These are phyloP conservation scores for Notechis scutatus DNA, from an alignment of 2,113 vertebrate species.

Conservation along the genomic window DNA sequence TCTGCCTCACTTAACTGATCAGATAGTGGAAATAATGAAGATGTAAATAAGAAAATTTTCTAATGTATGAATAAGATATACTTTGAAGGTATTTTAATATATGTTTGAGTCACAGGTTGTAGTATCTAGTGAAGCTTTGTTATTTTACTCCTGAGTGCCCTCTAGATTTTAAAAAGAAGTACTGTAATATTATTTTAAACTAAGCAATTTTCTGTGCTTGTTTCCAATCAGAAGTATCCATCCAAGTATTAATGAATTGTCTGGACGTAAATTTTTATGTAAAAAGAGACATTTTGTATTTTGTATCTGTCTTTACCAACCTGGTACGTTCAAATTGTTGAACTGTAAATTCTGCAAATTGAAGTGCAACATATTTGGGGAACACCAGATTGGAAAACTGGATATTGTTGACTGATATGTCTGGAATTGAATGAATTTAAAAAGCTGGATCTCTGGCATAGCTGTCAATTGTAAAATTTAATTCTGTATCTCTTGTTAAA, in stretches of 20 bases:
- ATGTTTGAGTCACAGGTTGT: not conserved
- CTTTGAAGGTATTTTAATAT: not conserved
- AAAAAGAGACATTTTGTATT: not conserved
- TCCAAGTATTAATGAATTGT: not conserved
- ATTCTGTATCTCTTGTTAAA: not conserved
- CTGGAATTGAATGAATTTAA: not conserved
- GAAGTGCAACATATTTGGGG: not conserved
- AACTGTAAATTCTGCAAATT: not conserved
- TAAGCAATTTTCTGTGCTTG: not conserved
- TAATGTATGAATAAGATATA: not conserved
- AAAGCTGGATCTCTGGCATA: not conserved
- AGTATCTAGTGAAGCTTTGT: not conserved
- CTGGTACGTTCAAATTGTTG: not conserved
- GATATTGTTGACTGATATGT: not conserved
- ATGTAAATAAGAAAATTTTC: not conserved
- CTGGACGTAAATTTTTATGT: not conserved
- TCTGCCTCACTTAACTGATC: not conserved
- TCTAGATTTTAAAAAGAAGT: slow-evolving; percentile 32
- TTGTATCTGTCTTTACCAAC: not conserved
- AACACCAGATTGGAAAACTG: not conserved
- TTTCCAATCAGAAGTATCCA: not conserved
- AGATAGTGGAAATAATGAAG: not conserved
- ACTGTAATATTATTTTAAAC: not conserved
- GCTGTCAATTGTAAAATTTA: not conserved
- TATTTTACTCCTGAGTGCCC: slow-evolving; percentile 20